Evolutionary conservation across 2,888 invertebrate genomes (phyloP).

Genomic region (Lymantria monacha): DNA sequence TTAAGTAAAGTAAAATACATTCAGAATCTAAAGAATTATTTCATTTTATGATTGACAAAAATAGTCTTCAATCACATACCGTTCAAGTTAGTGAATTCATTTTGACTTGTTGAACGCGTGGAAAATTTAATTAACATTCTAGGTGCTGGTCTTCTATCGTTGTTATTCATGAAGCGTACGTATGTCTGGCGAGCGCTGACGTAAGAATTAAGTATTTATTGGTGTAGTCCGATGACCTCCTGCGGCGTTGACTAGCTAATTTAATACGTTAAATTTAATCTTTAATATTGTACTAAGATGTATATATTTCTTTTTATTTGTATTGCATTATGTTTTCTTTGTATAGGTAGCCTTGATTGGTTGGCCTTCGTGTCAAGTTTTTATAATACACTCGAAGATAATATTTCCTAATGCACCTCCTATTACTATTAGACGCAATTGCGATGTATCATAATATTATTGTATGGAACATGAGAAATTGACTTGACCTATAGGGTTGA

Average conservation of each 20-base stretch:
- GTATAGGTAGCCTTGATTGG: constrained; percentile 21
- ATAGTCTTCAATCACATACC: background rate
- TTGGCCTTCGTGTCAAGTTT: constrained; percentile 17
- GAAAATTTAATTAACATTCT: constrained; percentile 76
- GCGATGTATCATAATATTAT: background rate
- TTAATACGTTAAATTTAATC: constrained; percentile 19
- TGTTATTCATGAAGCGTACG: constrained; percentile 75
- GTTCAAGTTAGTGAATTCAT: constrained; percentile 30
- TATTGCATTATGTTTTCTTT: constrained; percentile 11
- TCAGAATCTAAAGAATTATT: background rate
- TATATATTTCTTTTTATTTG: constrained; percentile 18
- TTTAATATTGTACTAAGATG: constrained; percentile 18
- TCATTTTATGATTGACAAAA: background rate
- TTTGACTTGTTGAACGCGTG: constrained; percentile 52
- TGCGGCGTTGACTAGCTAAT: constrained; percentile 45
- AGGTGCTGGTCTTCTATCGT: constrained; percentile 59
- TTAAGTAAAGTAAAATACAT: too few species aligned
- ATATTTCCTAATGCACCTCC: constrained; percentile 20
- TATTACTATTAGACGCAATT: constrained; percentile 9
- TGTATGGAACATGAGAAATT: too few species aligned
- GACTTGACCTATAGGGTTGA: too few species aligned
- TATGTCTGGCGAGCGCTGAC: constrained; percentile 68
- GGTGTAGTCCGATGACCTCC: constrained; percentile 70
- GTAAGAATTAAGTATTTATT: constrained; percentile 59
- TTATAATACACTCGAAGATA: constrained; percentile 19